Base-by-base conservation (phyloP, 2,113 vertebrate species). In the Pelmatolapia mariae region DNA sequence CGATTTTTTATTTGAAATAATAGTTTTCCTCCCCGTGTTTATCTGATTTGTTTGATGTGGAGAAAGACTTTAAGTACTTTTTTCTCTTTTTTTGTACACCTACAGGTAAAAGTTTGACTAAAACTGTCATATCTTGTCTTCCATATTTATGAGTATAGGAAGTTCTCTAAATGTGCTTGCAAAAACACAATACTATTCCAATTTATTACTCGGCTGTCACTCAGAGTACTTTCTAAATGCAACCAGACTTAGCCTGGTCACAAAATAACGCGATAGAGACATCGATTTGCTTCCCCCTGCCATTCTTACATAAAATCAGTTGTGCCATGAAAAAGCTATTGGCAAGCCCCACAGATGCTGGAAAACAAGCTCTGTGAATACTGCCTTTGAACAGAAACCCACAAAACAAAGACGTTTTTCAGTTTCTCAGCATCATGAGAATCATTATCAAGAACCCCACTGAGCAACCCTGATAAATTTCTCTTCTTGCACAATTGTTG, bases 391-490 rank as follows among this genome's bases (percentile, higher is more conserved):
- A 93, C 81, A 36, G 68, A 22, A 83, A 89, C 85, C 80, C 43
- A 80, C 81, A 83, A 84, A 89, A 96, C 94, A 96, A 94, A 94
- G 87, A 53, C 33, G 53, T 88, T 95, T 93, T 88, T 83, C 18
- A 73, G 57, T 87, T 43, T 43, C 86, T 87, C 40, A 6, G 78
- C 93, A 94, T 95, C 94, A 94, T 95, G 94, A 95, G 93, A 95
- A 89, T 83, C 56, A 63, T 81, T 90, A 80, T 93, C 84, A 91
- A 91, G 87, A 88, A 93, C 93, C 93, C 92, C 83, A 93, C 92
- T 95, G 84, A 85, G 45, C 76, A 63, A 57, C 22, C 16, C 29
- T 31, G 82, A 47, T 61, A 16, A 40, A 87, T 71, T 38, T 71
- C 26, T 10, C n/a, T 89, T 50, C 53, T 80, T 85, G 82, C 36